Conservation (phyloP, 2,797 vertebrate genomes). For the Spinus olivaceus region DNA sequence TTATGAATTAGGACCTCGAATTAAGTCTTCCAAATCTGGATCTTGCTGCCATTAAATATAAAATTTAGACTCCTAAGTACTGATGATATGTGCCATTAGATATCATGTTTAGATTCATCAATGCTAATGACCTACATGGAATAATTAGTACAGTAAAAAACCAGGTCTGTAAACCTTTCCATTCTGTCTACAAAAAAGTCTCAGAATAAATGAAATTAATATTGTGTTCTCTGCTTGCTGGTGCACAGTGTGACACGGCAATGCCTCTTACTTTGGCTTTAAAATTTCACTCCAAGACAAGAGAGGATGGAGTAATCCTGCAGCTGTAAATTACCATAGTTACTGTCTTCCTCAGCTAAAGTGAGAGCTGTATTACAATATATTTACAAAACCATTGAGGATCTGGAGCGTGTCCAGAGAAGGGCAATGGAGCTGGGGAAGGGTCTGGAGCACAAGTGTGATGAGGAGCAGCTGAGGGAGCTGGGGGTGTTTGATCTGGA, state of each 20-base stretch:
- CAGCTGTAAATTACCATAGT: background rate
- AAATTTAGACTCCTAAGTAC: background rate
- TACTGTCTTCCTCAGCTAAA: background rate
- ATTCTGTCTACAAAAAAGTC: background rate
- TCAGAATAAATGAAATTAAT: background rate
- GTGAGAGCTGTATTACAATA: background rate
- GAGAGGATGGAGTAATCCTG: background rate
- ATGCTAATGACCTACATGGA: background rate
- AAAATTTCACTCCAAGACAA: background rate
- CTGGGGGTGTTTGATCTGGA: rapidly evolving
- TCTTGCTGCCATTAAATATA: background rate
- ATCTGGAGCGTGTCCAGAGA: rapidly evolving
- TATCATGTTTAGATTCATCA: background rate
- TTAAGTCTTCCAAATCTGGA: background rate
- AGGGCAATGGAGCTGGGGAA: background rate
- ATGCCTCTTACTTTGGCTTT: background rate
- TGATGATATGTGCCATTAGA: background rate
- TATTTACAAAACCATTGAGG: background rate
- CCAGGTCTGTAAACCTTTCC: background rate
- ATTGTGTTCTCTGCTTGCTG: background rate
- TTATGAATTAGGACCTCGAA: conserved; percentile 20
- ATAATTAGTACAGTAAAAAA: background rate
- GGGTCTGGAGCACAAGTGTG: background rate
- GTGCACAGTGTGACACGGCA: background rate
- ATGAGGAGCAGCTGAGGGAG: background rate